phyloP scores from a whole-genome alignment of 2,113 vertebrate genomes.

The Capricornis sumatraensis region DNA sequence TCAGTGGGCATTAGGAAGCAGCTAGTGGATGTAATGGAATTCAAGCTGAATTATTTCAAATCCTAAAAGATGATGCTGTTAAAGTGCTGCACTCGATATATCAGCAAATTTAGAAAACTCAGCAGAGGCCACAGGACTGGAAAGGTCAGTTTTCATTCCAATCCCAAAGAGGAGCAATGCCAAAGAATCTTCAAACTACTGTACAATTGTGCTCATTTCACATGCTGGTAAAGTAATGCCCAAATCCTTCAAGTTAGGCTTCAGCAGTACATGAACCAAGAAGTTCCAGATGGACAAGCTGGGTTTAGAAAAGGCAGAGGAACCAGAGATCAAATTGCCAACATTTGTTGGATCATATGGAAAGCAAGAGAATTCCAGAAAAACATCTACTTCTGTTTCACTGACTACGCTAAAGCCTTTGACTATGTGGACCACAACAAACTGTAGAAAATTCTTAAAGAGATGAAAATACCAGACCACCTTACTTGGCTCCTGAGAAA shows the following conservation, averaged over 20 bases:
- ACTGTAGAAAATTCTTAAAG: background rate
- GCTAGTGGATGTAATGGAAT: background rate
- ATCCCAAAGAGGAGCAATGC: background rate
- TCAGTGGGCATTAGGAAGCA: background rate
- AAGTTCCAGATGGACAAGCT: background rate
- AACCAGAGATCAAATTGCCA: background rate
- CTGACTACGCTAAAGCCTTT: background rate
- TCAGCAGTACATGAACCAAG: background rate
- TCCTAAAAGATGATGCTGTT: background rate
- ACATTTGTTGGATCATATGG: background rate
- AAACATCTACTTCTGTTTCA: background rate
- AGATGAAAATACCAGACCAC: background rate
- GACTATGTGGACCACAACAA: background rate
- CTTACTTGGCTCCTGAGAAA: background rate
- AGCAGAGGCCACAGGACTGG: background rate
- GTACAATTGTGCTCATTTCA: background rate
- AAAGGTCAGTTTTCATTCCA: background rate
- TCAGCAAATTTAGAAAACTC: background rate
- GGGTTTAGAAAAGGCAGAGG: background rate
- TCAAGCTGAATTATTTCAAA: background rate
- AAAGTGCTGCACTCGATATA: background rate
- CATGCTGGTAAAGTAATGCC: background rate
- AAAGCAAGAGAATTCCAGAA: background rate
- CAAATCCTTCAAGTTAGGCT: background rate
- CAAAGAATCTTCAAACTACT: background rate